A percentile compares a stretch with the other conserved stretches of the same genome.
phyloP scores from a whole-genome alignment of 2,113 vertebrate genomes.

The Chionodraco myersi region DNA sequence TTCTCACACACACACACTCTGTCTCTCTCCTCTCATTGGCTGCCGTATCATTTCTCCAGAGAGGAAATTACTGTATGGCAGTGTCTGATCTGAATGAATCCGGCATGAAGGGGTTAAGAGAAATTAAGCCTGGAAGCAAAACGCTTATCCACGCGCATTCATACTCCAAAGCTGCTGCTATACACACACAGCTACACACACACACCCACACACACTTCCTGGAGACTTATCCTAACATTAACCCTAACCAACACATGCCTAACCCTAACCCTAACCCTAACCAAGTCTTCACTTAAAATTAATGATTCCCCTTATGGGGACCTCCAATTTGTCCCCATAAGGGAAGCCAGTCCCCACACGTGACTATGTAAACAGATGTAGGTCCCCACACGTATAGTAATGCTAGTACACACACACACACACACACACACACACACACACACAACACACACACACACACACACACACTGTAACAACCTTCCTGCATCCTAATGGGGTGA shows the following conservation, averaged over 20 bases:
- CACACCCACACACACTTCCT: constrained; percentile 1
- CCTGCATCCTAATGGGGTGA: no score
- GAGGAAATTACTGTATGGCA: constrained; percentile 53
- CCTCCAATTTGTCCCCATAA: no score
- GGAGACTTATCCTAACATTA: no score
- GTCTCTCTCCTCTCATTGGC: constrained; percentile 30
- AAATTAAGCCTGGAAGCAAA: constrained; percentile 62
- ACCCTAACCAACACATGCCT: not conserved
- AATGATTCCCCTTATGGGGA: no score
- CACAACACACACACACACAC: not conserved
- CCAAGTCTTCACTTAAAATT: no score
- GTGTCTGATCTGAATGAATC: constrained; percentile 54
- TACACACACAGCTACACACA: not conserved
- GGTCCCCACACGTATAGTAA: no score
- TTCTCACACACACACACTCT: not conserved
- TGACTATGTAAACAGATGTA: no score
- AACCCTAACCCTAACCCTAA: no score
- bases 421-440: no score
- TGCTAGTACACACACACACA: no score
- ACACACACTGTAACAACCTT: constrained; percentile 1
- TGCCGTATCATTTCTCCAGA: constrained; percentile 40
- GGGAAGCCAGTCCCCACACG: no score
- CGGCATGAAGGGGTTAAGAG: constrained; percentile 60
- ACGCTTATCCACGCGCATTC: constrained; percentile 55
- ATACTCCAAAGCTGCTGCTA: constrained; percentile 68